Evolutionary conservation across 2,113 vertebrate species (phyloP).

Genomic region (Delphinapterus leucas): DNA sequence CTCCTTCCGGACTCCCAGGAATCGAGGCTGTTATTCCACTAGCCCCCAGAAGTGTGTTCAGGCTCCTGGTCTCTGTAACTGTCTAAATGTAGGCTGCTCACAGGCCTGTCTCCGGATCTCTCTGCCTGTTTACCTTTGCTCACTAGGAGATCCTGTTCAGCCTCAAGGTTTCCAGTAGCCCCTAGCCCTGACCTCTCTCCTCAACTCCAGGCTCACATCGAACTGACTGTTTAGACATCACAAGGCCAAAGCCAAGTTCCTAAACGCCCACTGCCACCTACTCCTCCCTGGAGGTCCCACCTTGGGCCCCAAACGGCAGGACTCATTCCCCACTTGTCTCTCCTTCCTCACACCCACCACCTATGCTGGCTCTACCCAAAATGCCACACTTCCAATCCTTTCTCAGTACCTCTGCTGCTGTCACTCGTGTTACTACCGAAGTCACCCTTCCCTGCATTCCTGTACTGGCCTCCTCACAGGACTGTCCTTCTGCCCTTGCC

Average conservation of each 20-base stretch:
- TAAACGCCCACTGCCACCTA: accelerated
- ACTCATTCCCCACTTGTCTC: not conserved
- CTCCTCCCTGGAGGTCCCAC: not conserved
- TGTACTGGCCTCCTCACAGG: not conserved
- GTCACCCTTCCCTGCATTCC: not conserved
- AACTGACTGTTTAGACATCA: not conserved
- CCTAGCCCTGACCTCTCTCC: too few relatives aligned
- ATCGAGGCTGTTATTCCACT: accelerated
- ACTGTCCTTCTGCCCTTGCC: not conserved
- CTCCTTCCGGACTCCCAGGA: not conserved
- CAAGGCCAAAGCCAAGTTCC: not conserved
- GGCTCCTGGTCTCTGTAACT: not conserved
- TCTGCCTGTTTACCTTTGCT: not conserved
- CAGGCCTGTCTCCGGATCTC: not conserved
- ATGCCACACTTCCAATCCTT: not conserved
- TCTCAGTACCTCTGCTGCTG: not conserved
- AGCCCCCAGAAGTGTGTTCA: not conserved
- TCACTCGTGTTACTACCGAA: not conserved
- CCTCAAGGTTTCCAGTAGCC: not conserved
- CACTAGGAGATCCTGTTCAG: not conserved
- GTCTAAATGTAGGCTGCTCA: not conserved
- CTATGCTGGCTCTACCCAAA: not conserved
- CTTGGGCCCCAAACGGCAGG: not conserved
- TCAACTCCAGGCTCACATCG: not conserved
- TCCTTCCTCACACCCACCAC: not conserved